These are phyloP conservation scores for Phasia obesa DNA, from an alignment of 2,888 invertebrate species.

Conservation along the genomic window DNA sequence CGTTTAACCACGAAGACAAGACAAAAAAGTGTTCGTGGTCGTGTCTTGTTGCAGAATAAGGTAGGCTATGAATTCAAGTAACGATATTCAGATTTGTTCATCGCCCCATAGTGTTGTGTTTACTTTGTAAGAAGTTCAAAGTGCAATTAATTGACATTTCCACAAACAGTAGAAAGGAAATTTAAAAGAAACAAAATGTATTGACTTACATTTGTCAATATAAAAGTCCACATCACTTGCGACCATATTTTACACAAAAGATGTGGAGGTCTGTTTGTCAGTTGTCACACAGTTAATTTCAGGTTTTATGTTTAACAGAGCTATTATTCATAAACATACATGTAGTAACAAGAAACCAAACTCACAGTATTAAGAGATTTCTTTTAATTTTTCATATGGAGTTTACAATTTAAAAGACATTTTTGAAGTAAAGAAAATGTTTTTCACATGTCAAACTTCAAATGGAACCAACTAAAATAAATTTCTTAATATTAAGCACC, in stretches of 20 bases:
- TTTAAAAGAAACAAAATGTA: slow-evolving; percentile 5
- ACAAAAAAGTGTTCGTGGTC: too few species aligned
- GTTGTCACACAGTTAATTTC: too few species aligned
- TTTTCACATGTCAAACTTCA: too few species aligned
- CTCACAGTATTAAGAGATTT: too few species aligned
- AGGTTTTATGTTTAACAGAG: slow-evolving; percentile 11
- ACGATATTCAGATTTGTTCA: neutral
- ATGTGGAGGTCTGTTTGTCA: neutral
- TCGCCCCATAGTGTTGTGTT: neutral
- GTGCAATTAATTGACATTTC: slow-evolving; percentile 35
- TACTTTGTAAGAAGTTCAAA: slow-evolving; percentile 1
- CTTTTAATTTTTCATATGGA: too few species aligned
- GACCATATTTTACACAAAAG: slow-evolving; percentile 21
- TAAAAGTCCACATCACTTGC: slow-evolving; percentile 47
- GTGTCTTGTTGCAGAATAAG: too few species aligned
- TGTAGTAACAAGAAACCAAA: slow-evolving; percentile 4
- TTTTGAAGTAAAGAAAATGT: too few species aligned
- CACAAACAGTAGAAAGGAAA: slow-evolving; percentile 33
- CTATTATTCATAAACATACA: slow-evolving; percentile 31
- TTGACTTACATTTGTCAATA: slow-evolving; percentile 19
- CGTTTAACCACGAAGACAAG: too few species aligned
- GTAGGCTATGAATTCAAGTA: too few species aligned
- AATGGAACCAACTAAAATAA: too few species aligned
- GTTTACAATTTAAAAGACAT: too few species aligned
- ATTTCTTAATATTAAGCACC: too few species aligned